These are phyloP conservation scores for Antennarius striatus DNA, from an alignment of 2,113 vertebrate species.

Conservation along the genomic window DNA sequence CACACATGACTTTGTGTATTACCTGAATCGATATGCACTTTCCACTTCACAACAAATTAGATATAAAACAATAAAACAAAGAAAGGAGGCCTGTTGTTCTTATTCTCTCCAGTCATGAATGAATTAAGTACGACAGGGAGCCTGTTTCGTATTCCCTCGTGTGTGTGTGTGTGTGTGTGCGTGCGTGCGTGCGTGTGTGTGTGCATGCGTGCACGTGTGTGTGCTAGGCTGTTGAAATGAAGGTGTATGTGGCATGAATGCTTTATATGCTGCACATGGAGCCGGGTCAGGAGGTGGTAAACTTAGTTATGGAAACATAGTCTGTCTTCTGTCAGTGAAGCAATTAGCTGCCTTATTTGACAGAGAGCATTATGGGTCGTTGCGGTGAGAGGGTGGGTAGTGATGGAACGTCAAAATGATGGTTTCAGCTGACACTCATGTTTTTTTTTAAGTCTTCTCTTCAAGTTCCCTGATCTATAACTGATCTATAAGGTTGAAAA, in stretches of 20 bases:
- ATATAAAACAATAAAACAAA: constrained; percentile 40
- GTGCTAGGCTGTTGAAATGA: background rate
- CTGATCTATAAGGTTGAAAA: background rate
- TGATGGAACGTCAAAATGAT: constrained; percentile 8
- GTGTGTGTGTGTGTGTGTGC: too few relatives aligned
- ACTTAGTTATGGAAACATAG: constrained; percentile 12
- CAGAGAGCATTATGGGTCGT: constrained; percentile 7
- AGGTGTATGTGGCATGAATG: background rate
- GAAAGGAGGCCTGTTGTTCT: constrained; percentile 14
- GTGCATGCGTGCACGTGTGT: too few relatives aligned
- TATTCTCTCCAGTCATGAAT: constrained; percentile 6
- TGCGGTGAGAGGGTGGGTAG: constrained; percentile 1
- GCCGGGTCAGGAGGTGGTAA: constrained; percentile 16
- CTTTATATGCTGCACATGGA: background rate
- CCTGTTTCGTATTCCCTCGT: constrained; percentile 28
- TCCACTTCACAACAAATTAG: constrained; percentile 37
- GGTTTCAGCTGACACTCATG: background rate
- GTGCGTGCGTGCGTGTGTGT: background rate
- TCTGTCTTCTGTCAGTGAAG: constrained; percentile 17
- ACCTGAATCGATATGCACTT: constrained; percentile 51
- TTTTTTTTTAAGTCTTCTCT: constrained; percentile 31
- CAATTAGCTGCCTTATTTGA: constrained; percentile 32
- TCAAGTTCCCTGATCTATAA: background rate
- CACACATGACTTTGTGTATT: constrained; percentile 12
- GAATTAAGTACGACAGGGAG: constrained; percentile 35